Conservation (phyloP, 2,888 invertebrate genomes). For the Ectemnius cavifrons region DNA sequence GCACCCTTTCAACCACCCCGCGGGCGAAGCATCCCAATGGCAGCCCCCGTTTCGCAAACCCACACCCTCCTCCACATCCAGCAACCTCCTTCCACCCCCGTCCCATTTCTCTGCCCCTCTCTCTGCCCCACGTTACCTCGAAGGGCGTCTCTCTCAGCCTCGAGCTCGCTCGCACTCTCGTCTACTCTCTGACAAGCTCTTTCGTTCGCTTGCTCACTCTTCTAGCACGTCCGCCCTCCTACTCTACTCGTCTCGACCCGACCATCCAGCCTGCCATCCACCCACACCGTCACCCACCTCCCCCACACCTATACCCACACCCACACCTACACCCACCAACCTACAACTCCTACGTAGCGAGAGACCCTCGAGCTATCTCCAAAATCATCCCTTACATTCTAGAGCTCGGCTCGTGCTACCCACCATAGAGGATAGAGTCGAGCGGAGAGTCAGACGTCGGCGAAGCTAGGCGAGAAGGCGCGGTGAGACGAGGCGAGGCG, state of each 20-base stretch:
- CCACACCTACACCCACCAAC: conserved; percentile 55
- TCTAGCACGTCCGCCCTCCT: conserved; percentile 40
- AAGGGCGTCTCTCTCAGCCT: conserved; percentile 39
- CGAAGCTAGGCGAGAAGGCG: conserved; percentile 13
- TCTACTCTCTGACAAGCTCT: conserved; percentile 39
- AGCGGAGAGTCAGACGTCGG: conserved; percentile 57
- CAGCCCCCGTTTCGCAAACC: conserved; percentile 68
- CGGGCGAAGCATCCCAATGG: conserved; percentile 68
- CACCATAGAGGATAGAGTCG: conserved; percentile 61
- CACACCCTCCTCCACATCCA: conserved; percentile 64
- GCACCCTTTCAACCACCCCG: conserved; percentile 56
- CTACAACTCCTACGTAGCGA: conserved; percentile 74
- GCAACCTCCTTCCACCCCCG: conserved; percentile 44
- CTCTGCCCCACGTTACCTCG: conserved; percentile 51
- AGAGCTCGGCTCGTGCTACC: conserved; percentile 65
- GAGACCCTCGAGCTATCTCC: conserved; percentile 77
- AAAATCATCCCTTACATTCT: conserved; percentile 78
- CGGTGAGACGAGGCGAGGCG: background rate
- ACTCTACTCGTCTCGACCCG: conserved; percentile 60
- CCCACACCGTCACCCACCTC: conserved; percentile 13
- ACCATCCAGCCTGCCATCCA: conserved; percentile 48
- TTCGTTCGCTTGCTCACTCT: conserved; percentile 32
- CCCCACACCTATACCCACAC: no score
- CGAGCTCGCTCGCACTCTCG: conserved; percentile 32
- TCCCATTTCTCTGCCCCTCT: conserved; percentile 57